phyloP scores from a whole-genome alignment of 1,140 invertebrate species.

The Pantala flavescens region DNA sequence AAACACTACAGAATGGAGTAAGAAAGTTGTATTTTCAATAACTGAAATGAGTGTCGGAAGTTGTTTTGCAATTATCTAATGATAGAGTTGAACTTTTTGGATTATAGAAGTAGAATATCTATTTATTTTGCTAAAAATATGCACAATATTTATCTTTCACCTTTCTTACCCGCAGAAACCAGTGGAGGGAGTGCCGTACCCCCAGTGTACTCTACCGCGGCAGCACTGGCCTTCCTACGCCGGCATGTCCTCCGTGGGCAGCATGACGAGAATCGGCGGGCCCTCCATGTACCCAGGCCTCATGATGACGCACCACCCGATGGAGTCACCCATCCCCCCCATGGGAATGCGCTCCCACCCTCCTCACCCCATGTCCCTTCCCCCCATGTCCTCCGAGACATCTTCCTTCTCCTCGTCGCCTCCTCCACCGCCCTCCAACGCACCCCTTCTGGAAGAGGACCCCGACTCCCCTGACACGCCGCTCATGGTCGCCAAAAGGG shows the following conservation, averaged over 20 bases:
- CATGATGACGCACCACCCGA: constrained; percentile 10
- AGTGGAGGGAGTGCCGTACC: not conserved
- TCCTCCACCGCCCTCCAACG: not conserved
- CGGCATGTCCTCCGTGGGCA: not conserved
- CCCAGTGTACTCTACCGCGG: constrained; percentile 12
- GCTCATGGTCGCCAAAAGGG: constrained; percentile 4
- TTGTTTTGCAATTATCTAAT: no score
- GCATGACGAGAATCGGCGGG: not conserved
- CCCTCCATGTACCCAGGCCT: not conserved
- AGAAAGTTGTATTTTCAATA: no score
- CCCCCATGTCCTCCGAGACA: not conserved
- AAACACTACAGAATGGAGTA: no score
- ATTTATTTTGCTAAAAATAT: no score
- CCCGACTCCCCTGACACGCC: not conserved
- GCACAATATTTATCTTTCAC: no score
- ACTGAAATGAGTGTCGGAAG: no score
- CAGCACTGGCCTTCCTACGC: constrained; percentile 12
- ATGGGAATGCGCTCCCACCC: not conserved
- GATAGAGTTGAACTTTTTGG: no score
- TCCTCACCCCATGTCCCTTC: not conserved
- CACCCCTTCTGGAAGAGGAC: constrained; percentile 6
- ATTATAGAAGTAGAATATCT: no score
- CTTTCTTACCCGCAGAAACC: not conserved
- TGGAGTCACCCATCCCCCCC: not conserved
- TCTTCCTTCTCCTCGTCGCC: not conserved